phyloP scores from a whole-genome alignment of 2,888 invertebrate species.

The Ornithoptera priamus region DNA sequence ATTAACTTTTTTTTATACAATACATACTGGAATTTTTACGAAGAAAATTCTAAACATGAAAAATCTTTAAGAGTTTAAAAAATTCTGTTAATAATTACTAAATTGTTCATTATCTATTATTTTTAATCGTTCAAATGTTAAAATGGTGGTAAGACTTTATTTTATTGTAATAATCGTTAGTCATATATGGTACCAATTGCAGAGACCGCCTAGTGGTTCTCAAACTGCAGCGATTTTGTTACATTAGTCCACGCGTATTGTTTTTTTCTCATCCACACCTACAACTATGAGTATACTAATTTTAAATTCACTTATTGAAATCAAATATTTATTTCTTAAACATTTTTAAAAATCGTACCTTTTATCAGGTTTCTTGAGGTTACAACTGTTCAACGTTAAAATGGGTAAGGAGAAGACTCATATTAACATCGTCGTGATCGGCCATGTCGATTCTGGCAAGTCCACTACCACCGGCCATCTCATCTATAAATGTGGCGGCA shows the following conservation, averaged over 20 bases:
- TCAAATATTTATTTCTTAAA: background rate
- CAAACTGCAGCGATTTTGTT: constrained; percentile 9
- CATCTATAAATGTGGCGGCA: constrained; percentile 99
- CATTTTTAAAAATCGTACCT: background rate
- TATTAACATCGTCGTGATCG: constrained; percentile 99
- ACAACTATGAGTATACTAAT: background rate
- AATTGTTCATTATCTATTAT: too few relatives aligned
- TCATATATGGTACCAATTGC: background rate
- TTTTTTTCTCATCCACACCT: background rate
- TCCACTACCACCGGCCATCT: constrained; percentile 98
- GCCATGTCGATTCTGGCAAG: constrained; percentile 99
- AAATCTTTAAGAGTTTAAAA: too few relatives aligned
- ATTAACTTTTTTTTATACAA: too few relatives aligned
- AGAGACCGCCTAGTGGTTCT: constrained; percentile 1
- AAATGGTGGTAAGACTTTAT: background rate
- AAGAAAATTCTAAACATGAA: too few relatives aligned
- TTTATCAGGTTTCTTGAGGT: constrained; percentile 15
- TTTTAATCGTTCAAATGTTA: background rate
- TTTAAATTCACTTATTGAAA: too few relatives aligned
- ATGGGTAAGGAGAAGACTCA: constrained; percentile 99
- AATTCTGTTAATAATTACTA: too few relatives aligned
- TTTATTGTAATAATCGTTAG: background rate
- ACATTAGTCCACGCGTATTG: background rate
- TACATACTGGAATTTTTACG: too few relatives aligned
- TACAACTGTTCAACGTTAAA: constrained; percentile 42